Evolutionary conservation across 2,113 vertebrate species (phyloP).

Genomic region (Manacus vitellinus): DNA sequence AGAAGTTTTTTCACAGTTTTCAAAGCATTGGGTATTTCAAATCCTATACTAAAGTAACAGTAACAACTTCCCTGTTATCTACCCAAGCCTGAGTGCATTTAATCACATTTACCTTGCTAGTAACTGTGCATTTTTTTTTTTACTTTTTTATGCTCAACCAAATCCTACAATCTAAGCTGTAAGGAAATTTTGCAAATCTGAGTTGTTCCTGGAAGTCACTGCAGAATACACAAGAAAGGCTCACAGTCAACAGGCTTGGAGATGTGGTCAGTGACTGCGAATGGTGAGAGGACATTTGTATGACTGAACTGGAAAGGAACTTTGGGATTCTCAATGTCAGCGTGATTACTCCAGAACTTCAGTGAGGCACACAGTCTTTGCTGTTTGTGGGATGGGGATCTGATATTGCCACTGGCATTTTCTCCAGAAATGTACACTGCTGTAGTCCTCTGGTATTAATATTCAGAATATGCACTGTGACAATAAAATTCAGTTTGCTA

Average conservation of each 20-base stretch:
- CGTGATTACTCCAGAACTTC: neutral
- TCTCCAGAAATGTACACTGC: neutral
- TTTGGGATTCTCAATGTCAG: neutral
- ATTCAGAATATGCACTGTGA: neutral
- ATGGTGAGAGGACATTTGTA: accelerated
- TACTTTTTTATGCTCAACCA: neutral
- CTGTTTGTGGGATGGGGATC: neutral
- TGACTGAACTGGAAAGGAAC: neutral
- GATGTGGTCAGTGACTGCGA: neutral
- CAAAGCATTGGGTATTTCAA: neutral
- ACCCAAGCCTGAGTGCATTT: neutral
- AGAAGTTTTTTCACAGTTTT: neutral
- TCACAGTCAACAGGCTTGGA: neutral
- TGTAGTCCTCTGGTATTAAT: neutral
- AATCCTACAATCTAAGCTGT: neutral
- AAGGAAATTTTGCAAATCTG: neutral
- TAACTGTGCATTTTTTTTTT: neutral
- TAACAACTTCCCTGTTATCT: neutral
- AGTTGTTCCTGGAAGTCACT: neutral
- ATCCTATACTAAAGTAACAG: neutral
- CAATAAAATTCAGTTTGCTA: neutral
- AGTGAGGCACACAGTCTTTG: neutral
- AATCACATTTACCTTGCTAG: neutral
- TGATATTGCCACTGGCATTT: neutral
- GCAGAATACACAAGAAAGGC: neutral